Percentiles rank a stretch among this genome's conserved stretches.
Evolutionary conservation across 2,113 vertebrate genomes (phyloP).

Genomic region (Pelusios castaneus): DNA sequence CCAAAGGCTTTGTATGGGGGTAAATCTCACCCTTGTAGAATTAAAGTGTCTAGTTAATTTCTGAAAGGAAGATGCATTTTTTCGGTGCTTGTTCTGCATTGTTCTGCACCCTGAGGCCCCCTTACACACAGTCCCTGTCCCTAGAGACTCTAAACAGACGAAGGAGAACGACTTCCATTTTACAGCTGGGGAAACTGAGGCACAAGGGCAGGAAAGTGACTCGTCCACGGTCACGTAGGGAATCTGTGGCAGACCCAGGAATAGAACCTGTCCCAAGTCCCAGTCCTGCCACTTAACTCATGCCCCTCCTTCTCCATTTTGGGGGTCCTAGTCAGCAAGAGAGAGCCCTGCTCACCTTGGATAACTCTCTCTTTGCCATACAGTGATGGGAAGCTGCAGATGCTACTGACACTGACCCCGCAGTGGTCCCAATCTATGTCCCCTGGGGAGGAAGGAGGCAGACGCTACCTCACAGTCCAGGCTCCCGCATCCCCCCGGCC

Average conservation of each 20-base stretch:
- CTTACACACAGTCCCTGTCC: neutral
- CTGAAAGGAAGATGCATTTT: neutral
- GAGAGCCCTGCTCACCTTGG: neutral
- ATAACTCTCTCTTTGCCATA: neutral
- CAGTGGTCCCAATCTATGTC: fast-evolving
- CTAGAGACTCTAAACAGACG: neutral
- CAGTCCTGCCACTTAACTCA: neutral
- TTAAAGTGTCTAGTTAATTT: neutral
- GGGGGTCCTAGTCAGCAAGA: neutral
- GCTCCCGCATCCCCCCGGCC: neutral
- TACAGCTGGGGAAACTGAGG: neutral
- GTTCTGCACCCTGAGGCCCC: neutral
- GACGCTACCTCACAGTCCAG: fast-evolving
- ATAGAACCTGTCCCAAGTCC: neutral
- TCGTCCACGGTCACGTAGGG: neutral
- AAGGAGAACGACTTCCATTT: neutral
- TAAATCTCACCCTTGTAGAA: neutral
- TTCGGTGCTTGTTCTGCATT: neutral
- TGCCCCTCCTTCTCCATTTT: neutral
- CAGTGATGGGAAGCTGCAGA: neutral
- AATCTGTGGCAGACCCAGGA: neutral
- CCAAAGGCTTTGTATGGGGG: neutral
- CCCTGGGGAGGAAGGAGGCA: neutral
- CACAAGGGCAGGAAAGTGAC: neutral
- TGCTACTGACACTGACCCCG: neutral